A percentile compares a stretch with the other conserved stretches of the same genome.
Evolutionary conservation across 2,113 vertebrate species (phyloP).

Genomic region (Neogobius melanostomus): DNA sequence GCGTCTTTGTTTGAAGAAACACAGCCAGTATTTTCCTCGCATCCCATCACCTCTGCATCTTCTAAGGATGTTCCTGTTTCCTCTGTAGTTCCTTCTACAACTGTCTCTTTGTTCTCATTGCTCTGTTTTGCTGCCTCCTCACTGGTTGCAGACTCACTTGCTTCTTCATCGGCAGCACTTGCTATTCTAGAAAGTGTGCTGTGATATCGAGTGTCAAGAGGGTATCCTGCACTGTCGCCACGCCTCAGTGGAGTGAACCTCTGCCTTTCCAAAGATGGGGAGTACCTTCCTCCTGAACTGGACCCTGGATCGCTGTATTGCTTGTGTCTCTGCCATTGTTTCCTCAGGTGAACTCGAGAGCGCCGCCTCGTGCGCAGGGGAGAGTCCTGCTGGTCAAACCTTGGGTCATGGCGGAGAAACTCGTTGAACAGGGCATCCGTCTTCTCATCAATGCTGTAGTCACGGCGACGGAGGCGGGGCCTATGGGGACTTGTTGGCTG

Average conservation of each 20-base stretch:
- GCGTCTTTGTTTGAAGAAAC: conserved; percentile 14
- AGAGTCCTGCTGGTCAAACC: conserved; percentile 85
- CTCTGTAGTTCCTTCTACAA: neutral
- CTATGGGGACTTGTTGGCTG: conserved; percentile 51
- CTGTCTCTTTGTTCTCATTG: conserved; percentile 21
- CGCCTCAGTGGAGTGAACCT: conserved; percentile 77
- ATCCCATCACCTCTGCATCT: conserved; percentile 9
- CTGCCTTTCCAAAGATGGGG: conserved; percentile 79
- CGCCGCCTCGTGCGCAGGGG: conserved; percentile 81
- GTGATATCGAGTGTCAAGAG: conserved; percentile 82
- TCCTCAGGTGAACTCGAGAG: conserved; percentile 86
- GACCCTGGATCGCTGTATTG: conserved; percentile 93
- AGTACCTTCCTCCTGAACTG: conserved; percentile 72
- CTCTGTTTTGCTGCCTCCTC: conserved; percentile 54
- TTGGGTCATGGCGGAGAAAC: conserved; percentile 93
- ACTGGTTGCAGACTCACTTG: conserved; percentile 64
- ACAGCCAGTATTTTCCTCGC: neutral
- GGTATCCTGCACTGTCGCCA: conserved; percentile 86
- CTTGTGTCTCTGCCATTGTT: conserved; percentile 93
- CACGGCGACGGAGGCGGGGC: conserved; percentile 78
- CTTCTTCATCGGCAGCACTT: conserved; percentile 85
- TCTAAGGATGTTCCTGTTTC: conserved; percentile 16
- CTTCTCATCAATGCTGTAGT: conserved; percentile 98
- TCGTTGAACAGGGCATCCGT: conserved; percentile 95
- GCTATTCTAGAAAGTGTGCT: conserved; percentile 82